Base-by-base conservation (phyloP, 30 jellyfish, hydroid and myxozoan genomes). In the Catostylus mosaicus region DNA sequence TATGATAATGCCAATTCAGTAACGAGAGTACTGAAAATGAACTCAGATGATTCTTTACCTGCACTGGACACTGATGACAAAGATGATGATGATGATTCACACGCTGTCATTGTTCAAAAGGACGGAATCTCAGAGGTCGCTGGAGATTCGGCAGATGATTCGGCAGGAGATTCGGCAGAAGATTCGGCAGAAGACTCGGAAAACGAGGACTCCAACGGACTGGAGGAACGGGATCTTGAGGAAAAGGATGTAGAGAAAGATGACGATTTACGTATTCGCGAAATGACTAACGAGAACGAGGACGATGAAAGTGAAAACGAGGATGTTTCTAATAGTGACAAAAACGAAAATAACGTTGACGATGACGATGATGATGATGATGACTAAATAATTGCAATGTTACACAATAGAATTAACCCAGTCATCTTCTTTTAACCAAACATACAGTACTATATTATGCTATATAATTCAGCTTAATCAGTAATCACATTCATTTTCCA, bases 261-360 rank as follows among this genome's bases (percentile, higher is more conserved):
- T 3, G 92, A 82, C 46, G 84, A 82, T 61, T 62, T 31, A 24
- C 50, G 89, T 11, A 82, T 82, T 12, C 47, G 82, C 63, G 86
- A 69, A 33, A 67, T 67, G 79, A 51, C 63, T 27, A 75, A 68
- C 26, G 68, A 80, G 32, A 68, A 66, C 43, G 83, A 80, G 48
- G 35, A 38, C 27, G 83, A 80, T 35, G 78, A 37, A 0, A 50
- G 56, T 27, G 88, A 76, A 9, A 52, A 36, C 64, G 90, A 65
- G 54, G 67, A 65, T 30, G 50, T 8, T 67, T 50, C 38, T n/a
- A 70, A 80, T 33, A 71, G 47, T 46, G 91, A 80, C 20, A 72
- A 57, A 24, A 63, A 56, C 36, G 20, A 40, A 10, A 75, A 82
- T 38, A 73, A 82, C 18, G 78, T 68, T 46, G 63, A 18, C 18